These are phyloP conservation scores for Catostomus latipinnis DNA, from an alignment of 2,797 vertebrate genomes.

Conservation along the genomic window DNA sequence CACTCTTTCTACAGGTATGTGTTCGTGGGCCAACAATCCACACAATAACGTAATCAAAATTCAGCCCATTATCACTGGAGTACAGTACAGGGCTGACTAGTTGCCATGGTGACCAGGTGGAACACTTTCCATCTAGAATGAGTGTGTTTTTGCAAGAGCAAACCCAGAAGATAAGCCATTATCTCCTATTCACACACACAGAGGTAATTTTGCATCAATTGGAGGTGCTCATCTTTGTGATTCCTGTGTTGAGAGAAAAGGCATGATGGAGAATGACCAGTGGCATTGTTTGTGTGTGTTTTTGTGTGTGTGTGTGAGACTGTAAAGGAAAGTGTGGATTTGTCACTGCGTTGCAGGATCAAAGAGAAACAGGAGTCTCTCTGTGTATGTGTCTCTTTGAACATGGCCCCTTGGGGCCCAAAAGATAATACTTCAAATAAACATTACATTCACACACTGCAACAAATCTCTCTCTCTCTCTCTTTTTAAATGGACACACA, in stretches of 20 bases:
- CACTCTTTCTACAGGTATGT: not conserved
- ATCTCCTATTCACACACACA: slow-evolving; percentile 40
- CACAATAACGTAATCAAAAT: slow-evolving; percentile 22
- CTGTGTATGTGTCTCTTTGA: slow-evolving; percentile 21
- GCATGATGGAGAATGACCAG: not conserved
- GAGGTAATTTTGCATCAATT: slow-evolving; percentile 29
- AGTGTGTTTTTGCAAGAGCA: slow-evolving; percentile 2
- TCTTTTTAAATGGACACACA: not conserved
- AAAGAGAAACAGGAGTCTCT: slow-evolving; percentile 19
- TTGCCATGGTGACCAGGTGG: slow-evolving; percentile 43
- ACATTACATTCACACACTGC: not conserved
- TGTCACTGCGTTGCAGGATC: slow-evolving; percentile 9
- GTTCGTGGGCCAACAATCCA: not conserved
- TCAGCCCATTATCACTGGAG: slow-evolving; percentile 8
- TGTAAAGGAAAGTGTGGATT: slow-evolving; percentile 16
- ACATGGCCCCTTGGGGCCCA: slow-evolving; percentile 2
- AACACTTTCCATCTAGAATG: not conserved
- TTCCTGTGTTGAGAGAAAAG: not conserved
- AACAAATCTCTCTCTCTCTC: not conserved
- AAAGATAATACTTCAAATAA: not conserved
- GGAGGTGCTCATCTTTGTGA: not conserved
- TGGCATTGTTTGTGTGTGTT: not conserved
- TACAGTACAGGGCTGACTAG: slow-evolving; percentile 16
- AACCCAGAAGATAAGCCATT: slow-evolving; percentile 11
- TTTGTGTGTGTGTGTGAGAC: not conserved